Percentiles rank a stretch among this genome's conserved stretches.
These are phyloP conservation scores for Limnephilus auricula DNA, from an alignment of 2,888 invertebrate species.

Conservation along the genomic window DNA sequence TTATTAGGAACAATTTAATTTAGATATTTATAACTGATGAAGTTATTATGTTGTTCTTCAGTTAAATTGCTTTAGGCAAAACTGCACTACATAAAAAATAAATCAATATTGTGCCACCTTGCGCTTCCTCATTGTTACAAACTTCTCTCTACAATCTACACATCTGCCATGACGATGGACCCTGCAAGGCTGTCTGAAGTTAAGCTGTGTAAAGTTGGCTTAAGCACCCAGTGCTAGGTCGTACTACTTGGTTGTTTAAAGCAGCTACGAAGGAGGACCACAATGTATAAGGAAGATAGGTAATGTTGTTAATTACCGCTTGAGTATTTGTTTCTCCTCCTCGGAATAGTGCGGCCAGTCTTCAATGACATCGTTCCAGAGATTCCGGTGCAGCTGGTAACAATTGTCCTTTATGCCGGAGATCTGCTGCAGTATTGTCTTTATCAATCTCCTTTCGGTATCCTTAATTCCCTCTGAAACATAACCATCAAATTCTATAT, in stretches of 20 bases:
- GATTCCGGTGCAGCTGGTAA: constrained; percentile 90
- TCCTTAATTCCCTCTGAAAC: constrained; percentile 91
- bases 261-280: not conserved
- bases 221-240: not conserved
- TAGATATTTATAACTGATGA: too few species aligned
- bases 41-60: too few species aligned
- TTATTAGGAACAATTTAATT: constrained; percentile 18
- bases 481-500: constrained; percentile 15
- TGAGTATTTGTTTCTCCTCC: constrained; percentile 91
- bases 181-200: not conserved
- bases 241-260: not conserved
- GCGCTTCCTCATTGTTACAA: not conserved
- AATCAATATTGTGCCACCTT: not conserved
- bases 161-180: not conserved
- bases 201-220: not conserved
- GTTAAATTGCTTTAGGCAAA: not conserved
- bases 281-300: not conserved
- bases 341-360: constrained; percentile 97
- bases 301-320: constrained; percentile 78
- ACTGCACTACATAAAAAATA: too few species aligned
- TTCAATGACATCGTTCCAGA: constrained; percentile 95
- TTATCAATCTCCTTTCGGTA: constrained; percentile 87
- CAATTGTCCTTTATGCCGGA: constrained; percentile 91
- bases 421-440: constrained; percentile 88
- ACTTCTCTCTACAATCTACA: not conserved